These are phyloP conservation scores for Branchellion lobata DNA, from an alignment of 2,888 invertebrate species.

Conservation along the genomic window DNA sequence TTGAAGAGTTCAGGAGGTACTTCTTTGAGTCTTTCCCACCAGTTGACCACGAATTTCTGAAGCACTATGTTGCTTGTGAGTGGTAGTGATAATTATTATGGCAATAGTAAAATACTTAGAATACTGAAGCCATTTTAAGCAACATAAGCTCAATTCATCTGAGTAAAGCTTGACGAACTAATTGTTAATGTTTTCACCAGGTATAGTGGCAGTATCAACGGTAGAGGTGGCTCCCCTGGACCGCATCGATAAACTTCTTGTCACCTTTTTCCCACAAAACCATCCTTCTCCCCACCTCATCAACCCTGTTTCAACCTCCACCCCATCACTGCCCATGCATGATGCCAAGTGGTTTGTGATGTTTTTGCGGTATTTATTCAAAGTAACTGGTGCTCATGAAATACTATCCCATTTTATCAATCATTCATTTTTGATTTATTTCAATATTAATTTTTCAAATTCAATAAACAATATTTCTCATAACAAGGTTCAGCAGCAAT, in stretches of 20 bases:
- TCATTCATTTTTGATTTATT: no score
- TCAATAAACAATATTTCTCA: no score
- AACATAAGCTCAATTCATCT: no score
- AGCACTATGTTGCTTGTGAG: slow-evolving; percentile 63
- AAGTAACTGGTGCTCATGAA: no score
- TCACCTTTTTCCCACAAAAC: slow-evolving; percentile 74
- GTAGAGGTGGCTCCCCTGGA: slow-evolving; percentile 72
- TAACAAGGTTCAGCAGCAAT: slow-evolving; percentile 65
- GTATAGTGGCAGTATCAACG: slow-evolving; percentile 67
- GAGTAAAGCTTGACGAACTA: no score
- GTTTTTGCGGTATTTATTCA: no score
- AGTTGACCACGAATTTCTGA: slow-evolving; percentile 91
- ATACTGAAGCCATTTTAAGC: no score
- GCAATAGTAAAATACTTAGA: no score
- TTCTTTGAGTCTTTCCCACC: slow-evolving; percentile 74
- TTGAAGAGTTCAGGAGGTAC: slow-evolving; percentile 88
- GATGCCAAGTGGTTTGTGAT: slow-evolving; percentile 64
- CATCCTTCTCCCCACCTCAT: slow-evolving; percentile 64
- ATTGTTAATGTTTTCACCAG: no score
- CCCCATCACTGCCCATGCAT: background rate
- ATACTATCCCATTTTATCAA: no score
- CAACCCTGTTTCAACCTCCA: background rate
- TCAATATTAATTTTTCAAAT: no score
- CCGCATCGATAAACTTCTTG: slow-evolving; percentile 78
- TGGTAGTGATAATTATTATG: no score